Conservation (phyloP, 1,140 invertebrate species). For the Polypedilum pembai region DNA sequence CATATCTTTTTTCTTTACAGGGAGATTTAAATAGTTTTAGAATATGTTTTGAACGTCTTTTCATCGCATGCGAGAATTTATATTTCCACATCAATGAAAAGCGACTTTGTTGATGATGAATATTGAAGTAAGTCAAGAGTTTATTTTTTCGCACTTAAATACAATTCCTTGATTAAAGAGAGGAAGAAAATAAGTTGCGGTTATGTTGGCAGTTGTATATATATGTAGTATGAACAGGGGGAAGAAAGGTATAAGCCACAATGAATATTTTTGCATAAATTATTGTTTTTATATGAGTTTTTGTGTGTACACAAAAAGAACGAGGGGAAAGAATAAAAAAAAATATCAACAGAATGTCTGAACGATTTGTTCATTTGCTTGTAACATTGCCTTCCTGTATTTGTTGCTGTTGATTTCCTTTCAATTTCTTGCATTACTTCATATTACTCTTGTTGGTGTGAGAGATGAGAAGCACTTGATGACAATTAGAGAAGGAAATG, state of each 20-base stretch:
- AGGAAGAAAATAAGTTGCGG: no score
- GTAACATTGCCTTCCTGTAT: neutral
- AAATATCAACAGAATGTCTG: neutral
- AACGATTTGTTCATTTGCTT: neutral
- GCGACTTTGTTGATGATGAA: slow-evolving; percentile 29
- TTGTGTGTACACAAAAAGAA: neutral
- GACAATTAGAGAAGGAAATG: no score
- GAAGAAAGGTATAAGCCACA: neutral
- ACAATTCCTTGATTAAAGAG: no score
- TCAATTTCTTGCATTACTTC: neutral
- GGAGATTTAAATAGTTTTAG: neutral
- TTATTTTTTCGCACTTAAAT: no score
- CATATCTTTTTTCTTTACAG: neutral
- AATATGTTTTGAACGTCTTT: slow-evolving; percentile 21
- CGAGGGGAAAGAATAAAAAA: no score
- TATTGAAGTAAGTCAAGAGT: neutral
- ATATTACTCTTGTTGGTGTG: neutral
- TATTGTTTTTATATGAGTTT: neutral
- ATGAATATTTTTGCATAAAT: slow-evolving; percentile 5
- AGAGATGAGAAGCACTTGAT: neutral
- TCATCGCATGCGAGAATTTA: slow-evolving; percentile 13
- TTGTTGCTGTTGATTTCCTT: neutral
- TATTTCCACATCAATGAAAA: slow-evolving; percentile 20
- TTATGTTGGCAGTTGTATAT: no score
- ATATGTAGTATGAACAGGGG: no score